phyloP scores from a whole-genome alignment of 37 sponge, comb jelly and placozoan genomes.

The Beroe ovata region DNA sequence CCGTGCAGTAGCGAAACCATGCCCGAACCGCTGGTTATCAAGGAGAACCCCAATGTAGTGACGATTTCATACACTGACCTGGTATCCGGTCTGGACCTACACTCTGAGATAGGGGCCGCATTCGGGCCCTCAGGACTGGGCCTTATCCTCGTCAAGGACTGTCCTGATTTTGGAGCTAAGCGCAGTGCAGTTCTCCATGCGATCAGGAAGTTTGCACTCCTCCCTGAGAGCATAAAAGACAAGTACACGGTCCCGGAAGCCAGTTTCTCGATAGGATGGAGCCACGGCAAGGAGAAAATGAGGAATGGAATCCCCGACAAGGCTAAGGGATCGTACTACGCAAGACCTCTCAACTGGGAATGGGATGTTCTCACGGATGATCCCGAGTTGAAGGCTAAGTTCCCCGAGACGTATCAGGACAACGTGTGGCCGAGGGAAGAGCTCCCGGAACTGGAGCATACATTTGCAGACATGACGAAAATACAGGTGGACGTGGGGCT shows the following conservation, averaged over 20 bases:
- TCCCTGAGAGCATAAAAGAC: background rate
- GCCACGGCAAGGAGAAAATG: conserved; percentile 59
- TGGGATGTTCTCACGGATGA: conserved; percentile 4
- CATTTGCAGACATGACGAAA: background rate
- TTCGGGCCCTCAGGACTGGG: conserved; percentile 23
- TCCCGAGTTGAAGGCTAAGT: background rate
- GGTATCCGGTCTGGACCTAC: background rate
- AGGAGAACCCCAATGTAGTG: background rate
- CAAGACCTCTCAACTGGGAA: background rate
- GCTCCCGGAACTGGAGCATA: background rate
- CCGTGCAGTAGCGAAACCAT: too few relatives aligned
- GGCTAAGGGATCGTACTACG: conserved; percentile 47
- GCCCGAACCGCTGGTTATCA: background rate
- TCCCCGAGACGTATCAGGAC: conserved; percentile 1
- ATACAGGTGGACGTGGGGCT: conserved; percentile 6
- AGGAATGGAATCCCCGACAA: conserved; percentile 34
- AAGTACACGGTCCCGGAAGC: conserved; percentile 6
- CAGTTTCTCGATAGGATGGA: background rate
- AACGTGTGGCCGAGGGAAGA: conserved; percentile 40
- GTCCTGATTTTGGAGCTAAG: conserved; percentile 8
- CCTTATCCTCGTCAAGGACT: conserved; percentile 19
- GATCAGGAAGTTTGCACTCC: conserved; percentile 24
- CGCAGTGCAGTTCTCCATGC: background rate
- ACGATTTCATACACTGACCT: conserved; percentile 32
- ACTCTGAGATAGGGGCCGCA: background rate